These are phyloP conservation scores for Podarcis raffonei DNA, from an alignment of 2,113 vertebrate species.

Conservation along the genomic window DNA sequence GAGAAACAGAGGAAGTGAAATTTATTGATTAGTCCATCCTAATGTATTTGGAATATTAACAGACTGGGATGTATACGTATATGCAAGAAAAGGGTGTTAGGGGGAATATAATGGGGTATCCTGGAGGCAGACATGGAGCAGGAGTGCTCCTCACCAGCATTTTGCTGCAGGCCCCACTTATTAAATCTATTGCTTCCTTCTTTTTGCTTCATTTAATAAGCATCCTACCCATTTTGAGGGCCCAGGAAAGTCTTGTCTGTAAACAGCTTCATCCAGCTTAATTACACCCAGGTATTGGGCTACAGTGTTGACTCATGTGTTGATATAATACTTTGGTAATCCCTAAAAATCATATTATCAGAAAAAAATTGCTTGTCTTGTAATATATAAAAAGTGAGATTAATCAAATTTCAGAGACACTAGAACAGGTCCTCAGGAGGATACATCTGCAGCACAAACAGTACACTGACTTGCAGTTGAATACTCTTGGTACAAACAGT, in stretches of 20 bases:
- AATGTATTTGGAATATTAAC: too few relatives aligned
- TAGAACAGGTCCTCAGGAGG: conserved; percentile 12
- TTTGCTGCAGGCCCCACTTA: background rate
- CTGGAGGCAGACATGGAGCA: background rate
- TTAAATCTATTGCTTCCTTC: conserved; percentile 33
- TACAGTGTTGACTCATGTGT: background rate
- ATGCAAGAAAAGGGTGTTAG: background rate
- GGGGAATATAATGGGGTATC: background rate
- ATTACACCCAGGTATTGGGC: background rate
- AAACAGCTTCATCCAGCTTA: background rate
- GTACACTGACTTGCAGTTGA: background rate
- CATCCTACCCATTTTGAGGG: background rate
- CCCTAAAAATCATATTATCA: conserved; percentile 1
- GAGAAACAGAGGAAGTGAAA: too few relatives aligned
- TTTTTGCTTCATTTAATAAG: conserved; percentile 42
- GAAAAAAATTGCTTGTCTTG: conserved; percentile 30
- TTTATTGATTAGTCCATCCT: too few relatives aligned
- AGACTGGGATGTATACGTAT: too few relatives aligned
- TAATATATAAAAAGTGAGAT: conserved; percentile 1
- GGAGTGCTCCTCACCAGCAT: background rate
- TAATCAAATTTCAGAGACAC: conserved; percentile 33
- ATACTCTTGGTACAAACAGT: background rate
- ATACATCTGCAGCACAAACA: conserved; percentile 5
- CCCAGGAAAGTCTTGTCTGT: background rate
- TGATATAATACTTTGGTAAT: conserved; percentile 29